A percentile compares a stretch with the other conserved stretches of the same genome.
phyloP scores from a whole-genome alignment of 1,140 invertebrate genomes.

The Drosophila tropicalis region DNA sequence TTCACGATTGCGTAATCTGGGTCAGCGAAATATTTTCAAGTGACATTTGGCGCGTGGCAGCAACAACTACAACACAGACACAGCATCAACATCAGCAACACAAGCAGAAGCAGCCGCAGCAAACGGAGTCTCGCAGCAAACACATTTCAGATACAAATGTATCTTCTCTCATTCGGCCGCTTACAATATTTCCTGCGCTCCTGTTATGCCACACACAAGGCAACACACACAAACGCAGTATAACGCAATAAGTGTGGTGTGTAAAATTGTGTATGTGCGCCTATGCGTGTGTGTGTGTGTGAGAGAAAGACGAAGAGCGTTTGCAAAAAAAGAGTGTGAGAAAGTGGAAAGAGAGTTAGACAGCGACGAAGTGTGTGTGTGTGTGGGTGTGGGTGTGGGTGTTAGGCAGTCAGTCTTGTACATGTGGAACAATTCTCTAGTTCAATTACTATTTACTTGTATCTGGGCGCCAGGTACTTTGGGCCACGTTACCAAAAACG shows the following conservation, averaged over 20 bases:
- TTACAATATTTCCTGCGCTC: slow-evolving; percentile 57
- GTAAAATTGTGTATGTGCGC: slow-evolving; percentile 14
- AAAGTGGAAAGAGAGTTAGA: neutral
- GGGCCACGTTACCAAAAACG: slow-evolving; percentile 6
- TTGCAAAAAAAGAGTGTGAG: slow-evolving; percentile 5
- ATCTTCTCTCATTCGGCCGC: slow-evolving; percentile 41
- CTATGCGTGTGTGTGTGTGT: slow-evolving; percentile 22
- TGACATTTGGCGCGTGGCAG: slow-evolving; percentile 33
- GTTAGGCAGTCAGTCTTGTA: neutral
- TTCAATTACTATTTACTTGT: slow-evolving; percentile 12
- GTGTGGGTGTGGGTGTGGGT: neutral
- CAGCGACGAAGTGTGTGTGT: neutral
- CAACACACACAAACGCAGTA: slow-evolving; percentile 66
- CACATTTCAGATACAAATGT: slow-evolving; percentile 65
- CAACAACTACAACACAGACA: slow-evolving; percentile 39
- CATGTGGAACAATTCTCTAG: slow-evolving; percentile 6
- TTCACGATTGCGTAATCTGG: slow-evolving; percentile 73
- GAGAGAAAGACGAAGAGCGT: slow-evolving; percentile 12
- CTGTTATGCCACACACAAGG: slow-evolving; percentile 71
- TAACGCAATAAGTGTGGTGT: slow-evolving; percentile 19
- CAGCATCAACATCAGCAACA: slow-evolving; percentile 28
- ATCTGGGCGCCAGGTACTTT: slow-evolving; percentile 13
- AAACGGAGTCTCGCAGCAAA: slow-evolving; percentile 17
- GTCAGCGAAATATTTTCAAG: slow-evolving; percentile 66
- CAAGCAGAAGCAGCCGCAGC: too few relatives aligned